Conservation (phyloP, 2,113 vertebrate species). For the Sinocyclocheilus grahami region DNA sequence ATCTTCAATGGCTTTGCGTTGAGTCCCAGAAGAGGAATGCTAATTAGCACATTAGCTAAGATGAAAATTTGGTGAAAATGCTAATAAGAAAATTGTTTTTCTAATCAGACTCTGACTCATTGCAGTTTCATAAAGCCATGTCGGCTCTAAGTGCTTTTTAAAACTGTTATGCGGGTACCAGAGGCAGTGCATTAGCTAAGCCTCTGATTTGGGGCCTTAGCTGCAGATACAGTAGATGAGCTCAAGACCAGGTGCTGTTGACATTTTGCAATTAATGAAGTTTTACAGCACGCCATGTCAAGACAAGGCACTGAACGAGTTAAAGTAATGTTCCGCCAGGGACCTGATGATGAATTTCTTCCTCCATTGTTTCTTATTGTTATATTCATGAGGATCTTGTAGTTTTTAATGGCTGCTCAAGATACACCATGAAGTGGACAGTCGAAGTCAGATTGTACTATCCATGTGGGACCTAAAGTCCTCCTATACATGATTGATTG, state of each 20-base stretch:
- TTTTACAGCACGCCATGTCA: constrained; percentile 9
- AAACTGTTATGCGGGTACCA: constrained; percentile 59
- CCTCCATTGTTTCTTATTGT: constrained; percentile 16
- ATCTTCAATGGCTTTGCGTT: constrained; percentile 48
- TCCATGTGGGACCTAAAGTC: no score
- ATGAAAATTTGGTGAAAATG: constrained; percentile 75
- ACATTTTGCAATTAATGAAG: constrained; percentile 55
- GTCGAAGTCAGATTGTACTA: no score
- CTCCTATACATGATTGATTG: no score
- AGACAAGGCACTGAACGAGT: constrained; percentile 32
- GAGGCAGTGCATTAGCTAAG: constrained; percentile 46
- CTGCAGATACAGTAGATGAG: constrained; percentile 36
- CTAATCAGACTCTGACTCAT: constrained; percentile 71
- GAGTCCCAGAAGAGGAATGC: constrained; percentile 61
- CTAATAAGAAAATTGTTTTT: constrained; percentile 73
- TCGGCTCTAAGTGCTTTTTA: constrained; percentile 63
- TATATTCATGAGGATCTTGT: constrained; percentile 31
- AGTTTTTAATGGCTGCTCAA: constrained; percentile 30
- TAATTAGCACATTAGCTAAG: constrained; percentile 73
- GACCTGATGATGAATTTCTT: constrained; percentile 22
- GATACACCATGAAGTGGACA: no score
- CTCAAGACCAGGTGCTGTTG: constrained; percentile 51
- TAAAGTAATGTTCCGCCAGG: constrained; percentile 42
- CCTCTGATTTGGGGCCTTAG: constrained; percentile 50
- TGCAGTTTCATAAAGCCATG: constrained; percentile 64